phyloP scores from a whole-genome alignment of 1,140 invertebrate species.

The Argopecten irradians region DNA sequence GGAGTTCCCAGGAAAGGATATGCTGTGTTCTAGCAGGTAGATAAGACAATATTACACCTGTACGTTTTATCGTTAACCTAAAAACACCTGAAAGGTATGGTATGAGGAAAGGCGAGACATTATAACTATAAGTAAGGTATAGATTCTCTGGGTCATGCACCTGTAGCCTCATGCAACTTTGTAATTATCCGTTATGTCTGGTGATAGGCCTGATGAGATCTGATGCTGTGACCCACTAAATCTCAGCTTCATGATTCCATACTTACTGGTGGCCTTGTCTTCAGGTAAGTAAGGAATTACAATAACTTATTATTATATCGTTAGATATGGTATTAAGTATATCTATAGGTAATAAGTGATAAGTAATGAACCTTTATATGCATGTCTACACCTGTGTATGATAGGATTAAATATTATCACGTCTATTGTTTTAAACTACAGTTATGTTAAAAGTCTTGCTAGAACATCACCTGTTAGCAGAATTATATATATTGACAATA shows the following conservation, averaged over 20 bases:
- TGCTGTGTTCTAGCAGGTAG: constrained; percentile 20
- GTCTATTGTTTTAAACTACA: background rate
- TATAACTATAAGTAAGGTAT: background rate
- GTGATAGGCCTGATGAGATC: background rate
- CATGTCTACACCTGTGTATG: no score
- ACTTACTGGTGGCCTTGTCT: background rate
- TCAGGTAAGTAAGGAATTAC: constrained; percentile 21
- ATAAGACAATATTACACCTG: constrained; percentile 18
- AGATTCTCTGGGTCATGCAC: background rate
- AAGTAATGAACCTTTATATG: background rate
- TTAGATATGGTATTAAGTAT: background rate
- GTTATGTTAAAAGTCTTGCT: background rate
- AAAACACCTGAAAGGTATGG: constrained; percentile 16
- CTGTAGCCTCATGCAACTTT: constrained; percentile 8
- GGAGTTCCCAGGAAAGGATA: constrained; percentile 20
- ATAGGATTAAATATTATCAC: background rate
- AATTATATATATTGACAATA: no score
- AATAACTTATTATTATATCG: background rate
- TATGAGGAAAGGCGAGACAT: constrained; percentile 15
- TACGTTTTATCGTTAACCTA: constrained; percentile 17
- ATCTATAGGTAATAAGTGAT: background rate
- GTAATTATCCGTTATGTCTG: background rate
- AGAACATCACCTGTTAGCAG: no score
- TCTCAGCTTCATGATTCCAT: background rate
- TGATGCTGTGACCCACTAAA: background rate